Evolutionary conservation across 2,797 vertebrate species (phyloP).

Genomic region (Holocentrus rufus): DNA sequence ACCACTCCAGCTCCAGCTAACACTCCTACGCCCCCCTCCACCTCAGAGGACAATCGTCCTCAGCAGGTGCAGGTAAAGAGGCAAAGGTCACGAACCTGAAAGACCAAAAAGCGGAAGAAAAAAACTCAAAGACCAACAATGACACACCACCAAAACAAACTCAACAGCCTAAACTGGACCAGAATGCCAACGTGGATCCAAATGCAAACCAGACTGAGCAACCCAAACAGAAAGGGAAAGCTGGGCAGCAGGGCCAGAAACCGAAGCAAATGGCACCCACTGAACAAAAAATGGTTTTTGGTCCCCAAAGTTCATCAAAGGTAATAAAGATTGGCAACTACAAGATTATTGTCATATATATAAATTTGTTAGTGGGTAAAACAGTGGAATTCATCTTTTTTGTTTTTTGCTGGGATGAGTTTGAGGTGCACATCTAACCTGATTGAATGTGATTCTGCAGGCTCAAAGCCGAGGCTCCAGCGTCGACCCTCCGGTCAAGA

Average conservation of each 20-base stretch:
- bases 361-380: rapidly evolving
- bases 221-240: constrained; percentile 46
- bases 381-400: rapidly evolving
- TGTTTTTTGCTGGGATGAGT: not conserved
- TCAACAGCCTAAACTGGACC: constrained; percentile 46
- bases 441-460: constrained; percentile 36
- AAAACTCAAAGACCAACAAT: constrained; percentile 47
- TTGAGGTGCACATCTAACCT: not conserved
- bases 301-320: constrained; percentile 24
- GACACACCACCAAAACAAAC: not conserved
- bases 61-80: constrained; percentile 20
- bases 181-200: constrained; percentile 60
- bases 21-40: constrained; percentile 3
- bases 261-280: not conserved
- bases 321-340: constrained; percentile 44
- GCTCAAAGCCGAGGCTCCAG: constrained; percentile 42
- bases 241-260: constrained; percentile 19
- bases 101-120: constrained; percentile 25
- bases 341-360: not conserved
- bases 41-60: not conserved
- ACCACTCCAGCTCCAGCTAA: not conserved
- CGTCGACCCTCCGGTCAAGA: constrained; percentile 42
- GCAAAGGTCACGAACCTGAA: not conserved
- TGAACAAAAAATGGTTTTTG: constrained; percentile 53
- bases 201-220: constrained; percentile 38